phyloP scores from a whole-genome alignment of 2,888 invertebrate genomes.

The Syrista parreyssii region DNA sequence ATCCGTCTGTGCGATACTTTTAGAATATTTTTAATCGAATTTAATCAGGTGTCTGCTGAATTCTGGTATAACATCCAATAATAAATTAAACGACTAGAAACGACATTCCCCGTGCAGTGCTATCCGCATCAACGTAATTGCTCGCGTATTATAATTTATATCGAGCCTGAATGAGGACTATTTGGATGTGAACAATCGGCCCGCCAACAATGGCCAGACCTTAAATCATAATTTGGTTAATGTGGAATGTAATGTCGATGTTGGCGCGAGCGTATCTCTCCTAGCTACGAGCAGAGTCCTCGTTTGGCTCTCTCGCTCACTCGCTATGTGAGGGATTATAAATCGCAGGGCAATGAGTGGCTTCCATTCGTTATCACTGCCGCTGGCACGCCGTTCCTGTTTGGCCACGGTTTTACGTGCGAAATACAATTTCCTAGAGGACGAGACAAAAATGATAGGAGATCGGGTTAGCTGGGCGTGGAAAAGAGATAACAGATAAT shows the following conservation, averaged over 20 bases:
- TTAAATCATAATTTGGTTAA: conserved; percentile 66
- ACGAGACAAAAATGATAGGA: background rate
- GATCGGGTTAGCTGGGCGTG: background rate
- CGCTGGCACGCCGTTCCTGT: conserved; percentile 45
- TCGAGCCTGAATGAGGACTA: conserved; percentile 54
- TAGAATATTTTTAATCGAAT: background rate
- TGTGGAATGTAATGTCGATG: conserved; percentile 65
- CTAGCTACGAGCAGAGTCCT: conserved; percentile 45
- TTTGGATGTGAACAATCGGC: conserved; percentile 61
- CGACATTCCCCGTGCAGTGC: conserved; percentile 37
- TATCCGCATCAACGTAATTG: conserved; percentile 58
- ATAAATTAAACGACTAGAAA: conserved; percentile 37
- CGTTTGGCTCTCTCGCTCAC: conserved; percentile 7
- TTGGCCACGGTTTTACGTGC: background rate
- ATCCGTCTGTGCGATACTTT: background rate
- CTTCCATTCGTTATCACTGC: conserved; percentile 60
- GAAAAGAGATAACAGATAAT: background rate
- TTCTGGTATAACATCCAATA: conserved; percentile 30
- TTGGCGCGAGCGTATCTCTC: conserved; percentile 52
- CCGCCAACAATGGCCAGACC: conserved; percentile 57
- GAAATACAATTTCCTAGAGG: background rate
- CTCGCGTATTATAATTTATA: conserved; percentile 60
- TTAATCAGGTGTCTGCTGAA: background rate
- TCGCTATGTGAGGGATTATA: conserved; percentile 52
- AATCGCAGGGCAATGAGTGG: conserved; percentile 62